These are phyloP conservation scores for Oryzias javanicus DNA, from an alignment of 2,113 vertebrate genomes.

Conservation along the genomic window DNA sequence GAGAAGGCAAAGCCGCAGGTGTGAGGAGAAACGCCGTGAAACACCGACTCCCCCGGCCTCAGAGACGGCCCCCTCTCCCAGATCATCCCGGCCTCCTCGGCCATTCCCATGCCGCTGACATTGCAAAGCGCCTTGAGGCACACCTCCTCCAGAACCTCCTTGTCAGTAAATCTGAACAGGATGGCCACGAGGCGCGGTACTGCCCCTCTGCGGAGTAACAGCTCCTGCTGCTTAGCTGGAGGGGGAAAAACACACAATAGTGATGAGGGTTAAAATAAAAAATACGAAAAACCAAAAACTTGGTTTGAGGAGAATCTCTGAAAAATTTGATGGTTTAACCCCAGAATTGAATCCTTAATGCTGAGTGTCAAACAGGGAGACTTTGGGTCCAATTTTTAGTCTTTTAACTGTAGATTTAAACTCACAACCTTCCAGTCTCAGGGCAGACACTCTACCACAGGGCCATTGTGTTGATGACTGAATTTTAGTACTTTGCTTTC, in stretches of 20 bases:
- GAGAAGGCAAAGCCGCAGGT: slow-evolving; percentile 59
- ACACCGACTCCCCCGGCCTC: slow-evolving; percentile 58
- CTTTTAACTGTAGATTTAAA: too few species aligned
- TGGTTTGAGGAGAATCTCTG: too few species aligned
- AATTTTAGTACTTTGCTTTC: too few species aligned
- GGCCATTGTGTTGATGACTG: too few species aligned
- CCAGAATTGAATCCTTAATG: too few species aligned
- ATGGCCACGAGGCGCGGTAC: slow-evolving; percentile 78
- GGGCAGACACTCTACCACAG: too few species aligned
- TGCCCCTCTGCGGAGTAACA: slow-evolving; percentile 76
- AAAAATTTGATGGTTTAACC: too few species aligned
- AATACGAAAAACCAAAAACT: neutral
- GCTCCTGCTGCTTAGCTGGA: slow-evolving; percentile 80
- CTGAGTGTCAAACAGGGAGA: too few species aligned
- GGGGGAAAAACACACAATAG: neutral
- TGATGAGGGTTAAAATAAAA: neutral
- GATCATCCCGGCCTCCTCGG: slow-evolving; percentile 62
- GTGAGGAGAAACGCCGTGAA: slow-evolving; percentile 57
- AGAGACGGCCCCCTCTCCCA: slow-evolving; percentile 61
- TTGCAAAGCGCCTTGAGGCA: slow-evolving; percentile 83
- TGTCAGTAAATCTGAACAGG: slow-evolving; percentile 75
- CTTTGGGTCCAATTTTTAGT: too few species aligned
- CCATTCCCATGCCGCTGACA: slow-evolving; percentile 80
- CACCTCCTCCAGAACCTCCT: slow-evolving; percentile 75
- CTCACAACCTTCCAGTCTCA: too few species aligned